phyloP scores from a whole-genome alignment of 2,888 invertebrate genomes.

The Ceraclea dissimilis region DNA sequence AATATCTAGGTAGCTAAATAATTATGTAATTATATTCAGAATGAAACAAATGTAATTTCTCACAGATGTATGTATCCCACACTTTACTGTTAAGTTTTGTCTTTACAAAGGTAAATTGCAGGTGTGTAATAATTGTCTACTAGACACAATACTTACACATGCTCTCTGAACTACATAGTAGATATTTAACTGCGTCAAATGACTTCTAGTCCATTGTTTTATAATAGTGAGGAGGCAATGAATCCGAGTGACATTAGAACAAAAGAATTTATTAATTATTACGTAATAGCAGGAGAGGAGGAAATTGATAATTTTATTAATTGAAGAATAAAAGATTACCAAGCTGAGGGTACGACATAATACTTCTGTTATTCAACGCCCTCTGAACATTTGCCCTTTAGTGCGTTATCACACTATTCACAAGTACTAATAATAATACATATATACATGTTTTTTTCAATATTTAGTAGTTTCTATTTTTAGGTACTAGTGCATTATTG shows the following conservation, averaged over 20 bases:
- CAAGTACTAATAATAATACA: too few relatives aligned
- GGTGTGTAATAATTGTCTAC: not conserved
- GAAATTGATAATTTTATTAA: not conserved
- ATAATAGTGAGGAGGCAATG: not conserved
- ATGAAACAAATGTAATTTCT: too few relatives aligned
- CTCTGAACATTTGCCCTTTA: too few relatives aligned
- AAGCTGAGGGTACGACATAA: too few relatives aligned
- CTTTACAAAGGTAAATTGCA: not conserved
- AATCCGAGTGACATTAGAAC: not conserved
- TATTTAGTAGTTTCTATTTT: too few relatives aligned
- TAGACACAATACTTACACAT: too few relatives aligned
- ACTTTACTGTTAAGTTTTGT: not conserved
- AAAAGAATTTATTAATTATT: constrained; percentile 2
- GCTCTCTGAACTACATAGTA: too few relatives aligned
- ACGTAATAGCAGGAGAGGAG: not conserved
- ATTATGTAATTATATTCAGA: not conserved
- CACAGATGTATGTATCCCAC: not conserved
- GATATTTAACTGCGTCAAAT: too few relatives aligned
- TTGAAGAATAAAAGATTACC: not conserved
- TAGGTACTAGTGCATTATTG: too few relatives aligned
- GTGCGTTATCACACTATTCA: too few relatives aligned
- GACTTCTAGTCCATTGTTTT: not conserved
- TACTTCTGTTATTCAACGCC: too few relatives aligned
- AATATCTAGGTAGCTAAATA: not conserved
- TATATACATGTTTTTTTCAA: too few relatives aligned